Percentiles rank a stretch among this genome's conserved stretches.
Evolutionary conservation across 2,113 vertebrate genomes (phyloP).

Genomic region (Brienomyrus brachyistius): DNA sequence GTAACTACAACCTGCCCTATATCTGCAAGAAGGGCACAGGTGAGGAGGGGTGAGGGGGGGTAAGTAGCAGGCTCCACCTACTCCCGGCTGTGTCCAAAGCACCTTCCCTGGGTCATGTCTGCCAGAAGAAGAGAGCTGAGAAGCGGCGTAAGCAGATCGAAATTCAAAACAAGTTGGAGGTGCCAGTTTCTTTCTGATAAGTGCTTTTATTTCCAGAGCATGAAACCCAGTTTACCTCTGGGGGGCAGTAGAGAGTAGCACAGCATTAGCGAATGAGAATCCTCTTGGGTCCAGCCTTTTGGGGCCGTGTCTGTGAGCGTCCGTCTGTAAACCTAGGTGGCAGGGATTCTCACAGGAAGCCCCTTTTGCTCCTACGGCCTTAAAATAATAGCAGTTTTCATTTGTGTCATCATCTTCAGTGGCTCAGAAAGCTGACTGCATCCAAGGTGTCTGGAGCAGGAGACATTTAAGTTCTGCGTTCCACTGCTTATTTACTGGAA

Average conservation of each 20-base stretch:
- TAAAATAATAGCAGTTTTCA: background rate
- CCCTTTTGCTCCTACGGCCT: background rate
- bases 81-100: background rate
- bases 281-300: background rate
- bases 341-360: background rate
- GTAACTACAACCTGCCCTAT: constrained; percentile 97
- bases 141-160: background rate
- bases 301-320: background rate
- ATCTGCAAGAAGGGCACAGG: constrained; percentile 98
- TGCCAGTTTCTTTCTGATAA: background rate
- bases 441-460: background rate
- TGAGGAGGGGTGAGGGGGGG: constrained; percentile 39
- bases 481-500: background rate
- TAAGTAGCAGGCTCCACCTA: background rate
- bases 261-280: background rate
- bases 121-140: background rate
- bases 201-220: background rate
- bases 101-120: background rate
- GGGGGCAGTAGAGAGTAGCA: background rate
- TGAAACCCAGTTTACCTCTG: background rate
- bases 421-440: background rate
- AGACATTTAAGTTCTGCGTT: background rate
- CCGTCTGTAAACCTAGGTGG: background rate
- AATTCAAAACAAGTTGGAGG: background rate
- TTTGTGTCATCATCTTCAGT: background rate